Evolutionary conservation across 2,888 invertebrate genomes (phyloP).

Genomic region (Fabriciana adippe): DNA sequence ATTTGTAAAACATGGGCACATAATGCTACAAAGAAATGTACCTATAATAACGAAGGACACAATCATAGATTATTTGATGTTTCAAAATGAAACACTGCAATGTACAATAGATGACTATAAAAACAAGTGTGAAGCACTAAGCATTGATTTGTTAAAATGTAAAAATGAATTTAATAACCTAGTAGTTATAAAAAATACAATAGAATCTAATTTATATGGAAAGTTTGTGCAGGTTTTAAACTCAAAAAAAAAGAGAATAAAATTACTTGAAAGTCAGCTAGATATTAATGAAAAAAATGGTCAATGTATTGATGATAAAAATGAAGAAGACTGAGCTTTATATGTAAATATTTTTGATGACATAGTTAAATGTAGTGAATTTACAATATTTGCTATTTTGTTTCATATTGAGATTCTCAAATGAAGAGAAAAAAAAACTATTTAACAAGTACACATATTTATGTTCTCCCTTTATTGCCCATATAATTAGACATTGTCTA

Average conservation of each 20-base stretch:
- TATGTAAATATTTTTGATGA: neutral
- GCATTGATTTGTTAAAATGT: conserved; percentile 50
- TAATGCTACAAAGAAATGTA: conserved; percentile 48
- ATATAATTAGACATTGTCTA: too few relatives aligned
- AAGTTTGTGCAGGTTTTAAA: conserved; percentile 68
- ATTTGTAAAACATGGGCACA: conserved; percentile 53
- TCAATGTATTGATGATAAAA: neutral
- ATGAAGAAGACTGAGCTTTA: neutral
- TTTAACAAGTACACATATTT: too few relatives aligned
- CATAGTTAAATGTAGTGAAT: too few relatives aligned
- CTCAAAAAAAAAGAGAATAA: conserved; percentile 65
- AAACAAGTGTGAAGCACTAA: conserved; percentile 44
- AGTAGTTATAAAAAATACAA: conserved; percentile 51
- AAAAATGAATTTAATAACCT: conserved; percentile 58
- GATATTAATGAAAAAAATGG: conserved; percentile 36
- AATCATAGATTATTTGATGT: conserved; percentile 57
- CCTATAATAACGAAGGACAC: conserved; percentile 46
- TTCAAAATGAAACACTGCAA: conserved; percentile 54
- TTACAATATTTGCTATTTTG: too few relatives aligned
- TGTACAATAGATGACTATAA: conserved; percentile 41
- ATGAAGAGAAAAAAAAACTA: too few relatives aligned
- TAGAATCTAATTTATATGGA: conserved; percentile 62
- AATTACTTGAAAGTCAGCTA: conserved; percentile 58
- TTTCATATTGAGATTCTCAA: too few relatives aligned
- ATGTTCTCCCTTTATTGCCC: too few relatives aligned